Evolutionary conservation across 1,140 invertebrate species (phyloP).

Genomic region (Elymnias hypermnestra): DNA sequence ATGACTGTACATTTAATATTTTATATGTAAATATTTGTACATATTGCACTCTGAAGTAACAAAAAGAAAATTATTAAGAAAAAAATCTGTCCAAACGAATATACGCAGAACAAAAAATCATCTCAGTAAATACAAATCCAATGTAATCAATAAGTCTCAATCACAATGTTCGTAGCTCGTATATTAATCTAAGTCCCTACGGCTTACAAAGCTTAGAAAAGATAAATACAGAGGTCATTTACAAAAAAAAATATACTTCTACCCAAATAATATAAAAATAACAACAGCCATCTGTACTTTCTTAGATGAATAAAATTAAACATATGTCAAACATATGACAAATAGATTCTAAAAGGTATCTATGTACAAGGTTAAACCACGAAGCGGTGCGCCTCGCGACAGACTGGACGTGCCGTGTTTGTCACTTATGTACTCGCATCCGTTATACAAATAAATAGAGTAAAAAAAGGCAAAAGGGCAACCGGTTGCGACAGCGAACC

Average conservation of each 20-base stretch:
- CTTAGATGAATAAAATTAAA: constrained; percentile 76
- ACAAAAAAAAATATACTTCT: constrained; percentile 75
- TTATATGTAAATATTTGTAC: constrained; percentile 75
- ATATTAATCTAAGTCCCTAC: constrained; percentile 68
- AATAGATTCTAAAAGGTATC: constrained; percentile 67
- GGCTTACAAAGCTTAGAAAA: constrained; percentile 72
- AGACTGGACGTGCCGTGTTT: constrained; percentile 58
- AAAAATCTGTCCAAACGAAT: constrained; percentile 64
- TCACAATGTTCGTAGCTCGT: constrained; percentile 72
- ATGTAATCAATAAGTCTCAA: constrained; percentile 47
- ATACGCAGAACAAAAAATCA: constrained; percentile 59
- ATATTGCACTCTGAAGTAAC: constrained; percentile 76
- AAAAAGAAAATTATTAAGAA: constrained; percentile 67
- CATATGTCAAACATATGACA: constrained; percentile 75
- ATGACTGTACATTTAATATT: constrained; percentile 72
- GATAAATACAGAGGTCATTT: constrained; percentile 75
- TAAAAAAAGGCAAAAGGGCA: constrained; percentile 32
- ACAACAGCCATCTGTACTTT: constrained; percentile 76
- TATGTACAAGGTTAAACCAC: constrained; percentile 63
- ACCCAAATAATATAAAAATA: constrained; percentile 76
- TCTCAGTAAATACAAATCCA: constrained; percentile 62
- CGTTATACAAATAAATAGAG: constrained; percentile 29
- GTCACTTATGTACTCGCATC: constrained; percentile 38
- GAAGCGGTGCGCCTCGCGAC: constrained; percentile 27
- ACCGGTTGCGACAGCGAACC: constrained; percentile 19